These are phyloP conservation scores for Atherinomorus stipes DNA, from an alignment of 2,113 vertebrate species.

Conservation along the genomic window DNA sequence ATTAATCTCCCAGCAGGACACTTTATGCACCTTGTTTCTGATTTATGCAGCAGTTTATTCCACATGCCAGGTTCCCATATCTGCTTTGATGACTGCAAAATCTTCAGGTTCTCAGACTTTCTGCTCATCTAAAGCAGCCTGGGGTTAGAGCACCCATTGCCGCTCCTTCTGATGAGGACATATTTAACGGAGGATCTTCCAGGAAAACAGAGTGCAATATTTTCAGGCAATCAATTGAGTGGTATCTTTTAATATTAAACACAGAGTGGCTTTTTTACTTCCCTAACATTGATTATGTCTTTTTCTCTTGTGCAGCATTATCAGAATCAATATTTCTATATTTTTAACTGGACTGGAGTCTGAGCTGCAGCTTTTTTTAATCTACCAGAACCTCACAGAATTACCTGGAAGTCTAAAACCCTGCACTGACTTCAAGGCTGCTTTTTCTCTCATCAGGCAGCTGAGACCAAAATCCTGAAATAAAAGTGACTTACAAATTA, in stretches of 20 bases:
- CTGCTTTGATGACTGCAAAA: background rate
- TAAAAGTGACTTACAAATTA: too few species aligned
- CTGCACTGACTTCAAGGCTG: too few species aligned
- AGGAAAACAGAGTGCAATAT: constrained; percentile 53
- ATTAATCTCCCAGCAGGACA: constrained; percentile 65
- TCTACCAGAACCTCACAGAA: background rate
- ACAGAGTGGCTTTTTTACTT: constrained; percentile 15
- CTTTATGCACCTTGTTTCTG: constrained; percentile 67
- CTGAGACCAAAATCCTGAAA: too few species aligned
- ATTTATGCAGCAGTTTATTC: constrained; percentile 70
- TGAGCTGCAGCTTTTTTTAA: constrained; percentile 14
- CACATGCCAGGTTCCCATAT: constrained; percentile 26
- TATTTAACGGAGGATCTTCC: constrained; percentile 31
- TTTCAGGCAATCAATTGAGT: constrained; percentile 59
- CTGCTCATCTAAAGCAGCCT: constrained; percentile 27
- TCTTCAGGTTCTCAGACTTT: constrained; percentile 53
- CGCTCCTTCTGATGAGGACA: background rate
- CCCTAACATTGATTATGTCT: constrained; percentile 56
- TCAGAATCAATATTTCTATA: constrained; percentile 56
- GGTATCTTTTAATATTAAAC: constrained; percentile 49
- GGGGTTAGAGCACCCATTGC: too few species aligned
- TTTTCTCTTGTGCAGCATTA: constrained; percentile 42
- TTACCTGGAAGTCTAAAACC: constrained; percentile 15
- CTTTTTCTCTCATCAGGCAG: too few species aligned
- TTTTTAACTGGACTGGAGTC: constrained; percentile 5